Percentiles rank a stretch among this genome's conserved stretches.
phyloP scores from a whole-genome alignment of 2,113 vertebrate species.

The Tupaia tana region DNA sequence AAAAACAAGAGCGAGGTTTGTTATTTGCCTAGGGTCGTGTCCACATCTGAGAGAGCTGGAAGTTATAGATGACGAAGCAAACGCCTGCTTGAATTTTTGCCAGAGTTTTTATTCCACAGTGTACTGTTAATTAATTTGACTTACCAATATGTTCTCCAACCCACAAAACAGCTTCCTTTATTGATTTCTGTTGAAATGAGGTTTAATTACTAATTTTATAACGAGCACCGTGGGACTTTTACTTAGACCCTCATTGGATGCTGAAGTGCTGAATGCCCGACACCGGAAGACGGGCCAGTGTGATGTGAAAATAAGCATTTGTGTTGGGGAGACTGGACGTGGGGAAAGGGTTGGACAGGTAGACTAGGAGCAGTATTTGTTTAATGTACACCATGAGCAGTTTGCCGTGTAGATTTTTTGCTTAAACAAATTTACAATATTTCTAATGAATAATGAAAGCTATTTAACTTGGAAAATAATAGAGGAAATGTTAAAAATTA shows the following conservation, averaged over 20 bases:
- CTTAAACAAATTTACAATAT: background rate
- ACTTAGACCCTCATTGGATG: background rate
- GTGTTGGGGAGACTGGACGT: background rate
- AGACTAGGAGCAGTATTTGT: background rate
- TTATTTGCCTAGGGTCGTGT: background rate
- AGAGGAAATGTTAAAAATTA: background rate
- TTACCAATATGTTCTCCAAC: constrained; percentile 17
- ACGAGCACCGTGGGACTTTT: background rate
- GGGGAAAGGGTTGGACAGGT: background rate
- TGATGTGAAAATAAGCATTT: background rate
- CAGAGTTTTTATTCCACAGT: background rate
- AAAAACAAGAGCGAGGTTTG: background rate
- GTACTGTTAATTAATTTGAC: constrained; percentile 8
- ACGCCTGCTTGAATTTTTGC: background rate
- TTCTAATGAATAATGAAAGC: background rate
- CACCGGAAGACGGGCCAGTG: background rate
- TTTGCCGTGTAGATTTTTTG: background rate
- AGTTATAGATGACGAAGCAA: background rate
- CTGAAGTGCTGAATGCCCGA: background rate
- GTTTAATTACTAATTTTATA: constrained; percentile 39
- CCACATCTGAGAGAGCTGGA: background rate
- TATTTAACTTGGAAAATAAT: constrained; percentile 30
- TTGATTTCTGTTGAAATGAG: constrained; percentile 18
- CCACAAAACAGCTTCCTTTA: background rate
- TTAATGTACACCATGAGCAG: background rate